Base-by-base conservation (phyloP, 1,140 invertebrate genomes). In the Nomia melanderi region DNA sequence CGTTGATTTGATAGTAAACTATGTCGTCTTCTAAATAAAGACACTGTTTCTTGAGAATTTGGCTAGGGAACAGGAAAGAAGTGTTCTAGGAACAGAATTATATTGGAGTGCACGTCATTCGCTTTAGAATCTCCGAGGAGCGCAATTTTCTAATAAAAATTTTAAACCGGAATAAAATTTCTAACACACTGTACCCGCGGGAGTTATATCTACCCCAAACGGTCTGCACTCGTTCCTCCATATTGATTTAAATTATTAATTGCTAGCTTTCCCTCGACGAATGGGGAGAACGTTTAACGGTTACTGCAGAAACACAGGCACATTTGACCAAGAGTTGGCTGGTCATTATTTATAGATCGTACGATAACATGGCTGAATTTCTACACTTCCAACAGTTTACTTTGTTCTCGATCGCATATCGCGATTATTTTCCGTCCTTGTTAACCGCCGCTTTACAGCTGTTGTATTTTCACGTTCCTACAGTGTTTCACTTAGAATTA, bases 231-330 rank as follows among this genome's bases (percentile, higher is more conserved):
- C 85, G 86, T 90, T 88, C 86, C 81, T 69, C 83, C 85, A 86
- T 91, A 90, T 90, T 90, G 90, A 91, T 91, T 90, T 90, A 88
- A 90, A 91, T 91, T 90, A 91, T 91, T 91, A 91, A 91, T 90
- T 87, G 85, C 71, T 73, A 88, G 86, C 82, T 89, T 88, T 87
- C 81, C 76, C 78, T 63, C 82, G 69, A 79, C 72, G 78, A 73
- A 73, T 72, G 74, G 62, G 79, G 57, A 64, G 56, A 64, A 60
- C 72, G 81, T 77, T 79, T 86, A 84, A 85, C 69, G 76, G 69
- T 54, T 59, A 77, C 82, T 25, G 41, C 7, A 36, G 64, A 41
- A 59, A 59, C 47, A 36, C 64, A 59, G 57, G 53, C n/a, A 65
- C 64, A 8, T 56, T 67, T 23, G 53, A n/a, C 27, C 36, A 44